phyloP scores from a whole-genome alignment of 2,888 invertebrate genomes.

The Drosophila anomalata region DNA sequence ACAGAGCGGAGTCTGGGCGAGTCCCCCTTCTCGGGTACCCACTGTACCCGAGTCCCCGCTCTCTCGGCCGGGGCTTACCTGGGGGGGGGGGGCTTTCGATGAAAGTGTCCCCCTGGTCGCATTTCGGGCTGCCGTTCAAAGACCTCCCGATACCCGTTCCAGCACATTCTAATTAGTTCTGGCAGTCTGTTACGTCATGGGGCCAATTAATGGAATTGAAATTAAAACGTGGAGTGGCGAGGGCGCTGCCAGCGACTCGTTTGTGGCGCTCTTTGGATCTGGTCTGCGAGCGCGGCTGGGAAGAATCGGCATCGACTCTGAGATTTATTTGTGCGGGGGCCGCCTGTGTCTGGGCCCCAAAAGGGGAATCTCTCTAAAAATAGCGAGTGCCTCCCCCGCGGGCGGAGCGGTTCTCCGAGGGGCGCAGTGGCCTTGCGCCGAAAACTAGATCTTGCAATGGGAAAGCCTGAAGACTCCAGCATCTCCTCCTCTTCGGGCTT shows the following conservation, averaged over 20 bases:
- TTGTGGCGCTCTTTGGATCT: slow-evolving; percentile 31
- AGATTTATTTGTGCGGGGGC: no score
- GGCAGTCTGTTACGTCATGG: slow-evolving; percentile 63
- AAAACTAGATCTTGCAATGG: slow-evolving; percentile 47
- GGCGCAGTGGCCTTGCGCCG: slow-evolving; percentile 69
- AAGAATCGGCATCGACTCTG: no score
- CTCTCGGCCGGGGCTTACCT: background rate
- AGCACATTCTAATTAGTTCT: slow-evolving; percentile 40
- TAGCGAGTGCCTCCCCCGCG: no score
- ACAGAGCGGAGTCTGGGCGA: slow-evolving; percentile 7
- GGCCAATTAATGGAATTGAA: slow-evolving; percentile 68
- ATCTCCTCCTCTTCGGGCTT: background rate
- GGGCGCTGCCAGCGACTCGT: slow-evolving; percentile 16
- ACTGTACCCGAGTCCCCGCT: background rate
- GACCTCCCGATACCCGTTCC: background rate
- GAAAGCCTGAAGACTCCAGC: background rate
- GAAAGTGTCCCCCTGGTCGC: slow-evolving; percentile 11
- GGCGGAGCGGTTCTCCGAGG: no score
- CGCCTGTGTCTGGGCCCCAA: no score
- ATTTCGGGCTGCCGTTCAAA: slow-evolving; percentile 6
- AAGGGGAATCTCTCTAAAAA: slow-evolving; percentile 22
- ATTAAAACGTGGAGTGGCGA: slow-evolving; percentile 23
- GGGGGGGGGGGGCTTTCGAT: slow-evolving; percentile 5
- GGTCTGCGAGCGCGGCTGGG: no score
- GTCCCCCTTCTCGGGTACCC: background rate